Evolutionary conservation across 2,113 vertebrate species (phyloP).

Genomic region (Sprattus sprattus): DNA sequence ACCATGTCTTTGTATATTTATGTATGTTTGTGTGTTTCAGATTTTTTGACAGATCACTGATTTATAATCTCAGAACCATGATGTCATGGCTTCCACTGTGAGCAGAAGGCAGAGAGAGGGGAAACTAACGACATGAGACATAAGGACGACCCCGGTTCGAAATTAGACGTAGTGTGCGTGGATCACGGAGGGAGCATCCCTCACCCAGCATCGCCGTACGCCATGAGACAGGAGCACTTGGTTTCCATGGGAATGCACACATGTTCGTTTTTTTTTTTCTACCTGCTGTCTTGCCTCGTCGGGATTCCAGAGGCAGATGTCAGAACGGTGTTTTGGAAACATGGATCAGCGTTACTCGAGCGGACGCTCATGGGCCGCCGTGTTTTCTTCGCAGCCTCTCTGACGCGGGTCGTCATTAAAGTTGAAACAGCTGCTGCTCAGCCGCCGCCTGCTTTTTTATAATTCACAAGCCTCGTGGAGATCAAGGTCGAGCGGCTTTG

Average conservation of each 20-base stretch:
- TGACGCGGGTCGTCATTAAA: slow-evolving; percentile 35
- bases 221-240: slow-evolving; percentile 18
- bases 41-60: slow-evolving; percentile 5
- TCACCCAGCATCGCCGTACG: slow-evolving; percentile 33
- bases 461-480: slow-evolving; percentile 40
- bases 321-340: slow-evolving; percentile 1
- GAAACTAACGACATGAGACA: slow-evolving; percentile 18
- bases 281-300: slow-evolving; percentile 27
- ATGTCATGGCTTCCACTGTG: slow-evolving; percentile 12
- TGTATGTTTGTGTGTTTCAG: not conserved
- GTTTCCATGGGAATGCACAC: slow-evolving; percentile 51
- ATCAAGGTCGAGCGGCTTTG: slow-evolving; percentile 32
- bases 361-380: not conserved
- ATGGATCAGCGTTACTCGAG: slow-evolving; percentile 24
- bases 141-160: not conserved
- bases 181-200: slow-evolving; percentile 36
- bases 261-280: slow-evolving; percentile 25
- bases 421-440: slow-evolving; percentile 36
- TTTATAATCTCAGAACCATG: slow-evolving; percentile 37
- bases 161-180: not conserved
- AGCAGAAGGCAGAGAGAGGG: slow-evolving; percentile 13
- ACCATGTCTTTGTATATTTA: not conserved
- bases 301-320: slow-evolving; percentile 21
- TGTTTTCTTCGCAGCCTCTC: slow-evolving; percentile 38
- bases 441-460: slow-evolving; percentile 27